phyloP scores from a whole-genome alignment of 2,888 invertebrate species.

The Thecophora atra region DNA sequence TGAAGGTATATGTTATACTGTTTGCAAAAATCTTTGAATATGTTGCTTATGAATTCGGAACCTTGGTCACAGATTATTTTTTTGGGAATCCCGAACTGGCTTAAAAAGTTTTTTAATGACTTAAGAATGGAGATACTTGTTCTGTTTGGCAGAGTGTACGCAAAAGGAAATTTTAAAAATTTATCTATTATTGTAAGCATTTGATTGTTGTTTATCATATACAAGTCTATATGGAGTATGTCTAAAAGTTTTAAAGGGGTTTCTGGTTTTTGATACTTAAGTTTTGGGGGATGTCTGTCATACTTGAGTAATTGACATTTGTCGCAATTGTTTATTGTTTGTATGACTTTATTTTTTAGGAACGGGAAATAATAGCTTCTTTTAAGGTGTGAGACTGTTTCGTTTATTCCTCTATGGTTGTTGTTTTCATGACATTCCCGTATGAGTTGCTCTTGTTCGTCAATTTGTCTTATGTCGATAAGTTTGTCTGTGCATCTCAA shows the following conservation, averaged over 20 bases:
- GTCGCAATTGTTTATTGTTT: no score
- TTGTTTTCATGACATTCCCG: constrained; percentile 41
- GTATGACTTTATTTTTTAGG: constrained; percentile 44
- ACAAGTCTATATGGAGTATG: constrained; percentile 42
- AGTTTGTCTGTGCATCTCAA: constrained; percentile 22
- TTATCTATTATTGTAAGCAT: constrained; percentile 41
- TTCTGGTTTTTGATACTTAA: constrained; percentile 42
- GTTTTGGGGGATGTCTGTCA: constrained; percentile 42
- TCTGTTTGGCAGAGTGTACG: constrained; percentile 34
- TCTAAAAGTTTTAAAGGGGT: constrained; percentile 41
- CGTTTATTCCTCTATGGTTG: constrained; percentile 44
- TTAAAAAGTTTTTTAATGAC: constrained; percentile 35
- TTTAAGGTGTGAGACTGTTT: constrained; percentile 43
- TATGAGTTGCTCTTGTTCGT: constrained; percentile 45
- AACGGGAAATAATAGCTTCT: constrained; percentile 43
- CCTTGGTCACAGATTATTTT: constrained; percentile 38
- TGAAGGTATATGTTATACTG: constrained; percentile 34
- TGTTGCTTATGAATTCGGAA: constrained; percentile 35
- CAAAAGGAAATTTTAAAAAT: constrained; percentile 17
- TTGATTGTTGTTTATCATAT: constrained; percentile 42
- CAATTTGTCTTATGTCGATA: constrained; percentile 31
- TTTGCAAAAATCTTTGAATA: constrained; percentile 43
- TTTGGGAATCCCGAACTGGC: constrained; percentile 36
- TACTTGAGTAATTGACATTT: no score
- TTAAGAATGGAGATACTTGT: constrained; percentile 37